A percentile compares a stretch with the other conserved stretches of the same genome.
Conservation (phyloP, 1,140 invertebrate species). For the Amyelois transitella region DNA sequence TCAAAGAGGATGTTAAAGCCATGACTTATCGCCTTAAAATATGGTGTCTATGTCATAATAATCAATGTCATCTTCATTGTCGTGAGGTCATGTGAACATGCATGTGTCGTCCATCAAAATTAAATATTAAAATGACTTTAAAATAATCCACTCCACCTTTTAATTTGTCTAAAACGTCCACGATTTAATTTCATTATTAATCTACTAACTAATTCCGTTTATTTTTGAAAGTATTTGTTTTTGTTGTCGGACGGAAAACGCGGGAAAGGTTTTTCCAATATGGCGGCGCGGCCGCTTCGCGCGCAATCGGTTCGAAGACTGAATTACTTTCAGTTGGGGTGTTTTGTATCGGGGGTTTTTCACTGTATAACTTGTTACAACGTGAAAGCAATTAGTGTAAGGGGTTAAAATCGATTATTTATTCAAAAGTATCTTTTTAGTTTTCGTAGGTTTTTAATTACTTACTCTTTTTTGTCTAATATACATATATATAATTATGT, state of each 20-base stretch:
- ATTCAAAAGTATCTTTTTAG: neutral
- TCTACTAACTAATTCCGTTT: neutral
- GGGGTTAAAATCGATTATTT: neutral
- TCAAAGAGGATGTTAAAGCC: neutral
- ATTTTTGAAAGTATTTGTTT: neutral
- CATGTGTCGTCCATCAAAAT: constrained; percentile 7
- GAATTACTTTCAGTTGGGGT: constrained; percentile 20
- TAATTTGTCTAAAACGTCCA: neutral
- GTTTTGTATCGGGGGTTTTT: constrained; percentile 5
- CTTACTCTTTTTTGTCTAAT: too few relatives aligned
- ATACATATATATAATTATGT: too few relatives aligned
- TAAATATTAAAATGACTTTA: neutral
- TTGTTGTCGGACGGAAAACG: constrained; percentile 18
- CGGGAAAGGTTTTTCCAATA: constrained; percentile 38
- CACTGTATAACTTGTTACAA: constrained; percentile 3
- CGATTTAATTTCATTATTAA: neutral
- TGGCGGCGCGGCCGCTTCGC: constrained; percentile 33
- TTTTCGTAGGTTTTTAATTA: too few relatives aligned
- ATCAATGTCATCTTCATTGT: constrained; percentile 15
- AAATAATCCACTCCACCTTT: neutral
- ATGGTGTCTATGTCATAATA: constrained; percentile 8
- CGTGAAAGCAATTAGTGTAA: neutral
- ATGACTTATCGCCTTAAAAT: neutral
- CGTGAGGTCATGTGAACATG: constrained; percentile 17
- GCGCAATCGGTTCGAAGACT: constrained; percentile 44